A percentile compares a stretch with the other conserved stretches of the same genome.
Conservation (phyloP, 1,140 invertebrate species). For the Lutraria rhynchaena region DNA sequence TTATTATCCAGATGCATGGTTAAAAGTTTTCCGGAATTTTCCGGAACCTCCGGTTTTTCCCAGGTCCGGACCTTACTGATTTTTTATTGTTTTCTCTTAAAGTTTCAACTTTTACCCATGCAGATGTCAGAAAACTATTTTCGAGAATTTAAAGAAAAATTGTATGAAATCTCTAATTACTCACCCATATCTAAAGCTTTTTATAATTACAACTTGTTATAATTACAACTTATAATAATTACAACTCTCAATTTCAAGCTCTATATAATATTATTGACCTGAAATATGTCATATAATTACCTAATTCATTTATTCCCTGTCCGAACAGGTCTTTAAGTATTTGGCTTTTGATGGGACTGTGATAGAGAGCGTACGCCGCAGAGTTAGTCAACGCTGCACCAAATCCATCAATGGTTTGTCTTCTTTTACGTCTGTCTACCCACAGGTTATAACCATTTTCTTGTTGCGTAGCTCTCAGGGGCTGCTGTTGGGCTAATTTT, state of each 20-base stretch:
- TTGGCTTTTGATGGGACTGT: conserved; percentile 59
- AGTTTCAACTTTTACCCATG: no score
- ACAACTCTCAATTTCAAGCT: background rate
- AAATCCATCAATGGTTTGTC: conserved; percentile 63
- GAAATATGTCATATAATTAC: no score
- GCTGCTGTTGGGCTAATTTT: conserved; percentile 31
- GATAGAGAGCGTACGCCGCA: conserved; percentile 62
- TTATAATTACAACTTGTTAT: background rate
- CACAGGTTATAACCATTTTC: conserved; percentile 18
- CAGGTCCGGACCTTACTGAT: no score
- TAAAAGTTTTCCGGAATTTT: no score
- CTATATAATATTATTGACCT: background rate
- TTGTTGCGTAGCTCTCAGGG: background rate
- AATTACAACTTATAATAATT: background rate
- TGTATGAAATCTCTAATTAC: no score
- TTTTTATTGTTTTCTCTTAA: no score
- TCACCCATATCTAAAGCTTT: background rate
- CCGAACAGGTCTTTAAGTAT: conserved; percentile 62
- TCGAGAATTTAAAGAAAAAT: no score
- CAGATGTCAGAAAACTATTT: no score
- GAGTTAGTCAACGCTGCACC: conserved; percentile 64
- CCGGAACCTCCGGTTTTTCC: no score
- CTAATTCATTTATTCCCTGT: conserved; percentile 22
- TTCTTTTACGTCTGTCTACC: conserved; percentile 52
- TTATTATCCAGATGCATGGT: no score